phyloP scores from a whole-genome alignment of 2,888 invertebrate species.

The Notodonta ziczac region DNA sequence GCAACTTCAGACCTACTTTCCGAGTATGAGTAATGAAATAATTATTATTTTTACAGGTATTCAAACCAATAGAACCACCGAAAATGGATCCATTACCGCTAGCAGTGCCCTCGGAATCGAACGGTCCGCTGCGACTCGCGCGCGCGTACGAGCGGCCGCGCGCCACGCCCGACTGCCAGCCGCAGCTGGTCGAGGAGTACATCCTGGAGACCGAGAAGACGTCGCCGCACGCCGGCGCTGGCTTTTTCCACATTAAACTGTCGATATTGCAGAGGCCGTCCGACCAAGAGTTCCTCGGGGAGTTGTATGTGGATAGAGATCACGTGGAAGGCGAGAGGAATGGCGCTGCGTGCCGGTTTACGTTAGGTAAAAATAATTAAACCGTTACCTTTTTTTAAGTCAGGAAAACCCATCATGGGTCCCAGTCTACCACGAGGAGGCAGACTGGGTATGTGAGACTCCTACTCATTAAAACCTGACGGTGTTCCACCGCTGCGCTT shows the following conservation, averaged over 20 bases:
- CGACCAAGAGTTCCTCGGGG: conserved; percentile 95
- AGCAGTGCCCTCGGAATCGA: conserved; percentile 79
- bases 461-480: too few species aligned
- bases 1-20: too few species aligned
- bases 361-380: conserved; percentile 76
- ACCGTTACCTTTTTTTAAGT: too few species aligned
- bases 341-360: conserved; percentile 93
- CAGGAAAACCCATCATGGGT: too few species aligned
- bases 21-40: too few species aligned
- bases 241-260: conserved; percentile 93
- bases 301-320: conserved; percentile 95
- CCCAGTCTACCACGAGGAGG: too few species aligned
- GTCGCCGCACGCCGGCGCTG: conserved; percentile 84
- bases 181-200: conserved; percentile 94
- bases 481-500: too few species aligned
- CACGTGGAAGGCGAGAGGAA: conserved; percentile 90
- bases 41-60: too few species aligned
- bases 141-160: conserved; percentile 86
- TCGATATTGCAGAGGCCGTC: conserved; percentile 94
- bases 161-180: conserved; percentile 88
- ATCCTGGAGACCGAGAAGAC: conserved; percentile 93
- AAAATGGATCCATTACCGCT: conserved; percentile 85
- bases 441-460: too few species aligned
- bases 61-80: conserved; percentile 87
- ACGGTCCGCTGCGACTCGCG: conserved; percentile 67